Evolutionary conservation across 2,797 vertebrate species (phyloP).

Genomic region (Oreochromis mossambicus): DNA sequence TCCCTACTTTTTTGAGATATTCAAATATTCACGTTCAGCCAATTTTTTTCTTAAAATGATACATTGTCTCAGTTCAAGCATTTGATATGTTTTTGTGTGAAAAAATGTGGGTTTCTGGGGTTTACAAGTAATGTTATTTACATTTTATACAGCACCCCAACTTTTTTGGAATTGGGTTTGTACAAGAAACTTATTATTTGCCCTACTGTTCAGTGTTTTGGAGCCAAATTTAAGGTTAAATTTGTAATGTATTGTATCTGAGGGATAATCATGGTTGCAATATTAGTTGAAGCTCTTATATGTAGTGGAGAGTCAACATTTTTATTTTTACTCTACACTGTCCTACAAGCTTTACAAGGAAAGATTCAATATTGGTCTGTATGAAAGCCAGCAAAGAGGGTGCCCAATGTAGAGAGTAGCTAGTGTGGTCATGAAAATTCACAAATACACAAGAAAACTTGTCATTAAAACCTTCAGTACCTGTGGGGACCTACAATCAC

Average conservation of each 20-base stretch:
- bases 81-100: not conserved
- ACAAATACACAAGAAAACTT: not conserved
- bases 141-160: too few species aligned
- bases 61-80: not conserved
- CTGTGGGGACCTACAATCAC: rapidly evolving
- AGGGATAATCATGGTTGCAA: not conserved
- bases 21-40: rapidly evolving
- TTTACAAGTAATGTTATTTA: too few species aligned
- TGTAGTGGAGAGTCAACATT: not conserved
- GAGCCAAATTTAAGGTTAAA: not conserved
- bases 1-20: not conserved
- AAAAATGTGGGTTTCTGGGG: not conserved
- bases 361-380: rapidly evolving
- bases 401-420: not conserved
- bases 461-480: not conserved
- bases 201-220: too few species aligned
- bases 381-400: not conserved
- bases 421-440: not conserved
- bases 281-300: not conserved
- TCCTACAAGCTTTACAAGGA: not conserved
- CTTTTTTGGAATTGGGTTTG: too few species aligned
- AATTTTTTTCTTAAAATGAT: rapidly evolving
- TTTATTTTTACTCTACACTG: not conserved
- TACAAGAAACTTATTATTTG: too few species aligned
- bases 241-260: not conserved